Evolutionary conservation across 2,888 invertebrate genomes (phyloP), one percentile per base, ranked within the genome.

Genomic region (Alcis repandata): DNA sequence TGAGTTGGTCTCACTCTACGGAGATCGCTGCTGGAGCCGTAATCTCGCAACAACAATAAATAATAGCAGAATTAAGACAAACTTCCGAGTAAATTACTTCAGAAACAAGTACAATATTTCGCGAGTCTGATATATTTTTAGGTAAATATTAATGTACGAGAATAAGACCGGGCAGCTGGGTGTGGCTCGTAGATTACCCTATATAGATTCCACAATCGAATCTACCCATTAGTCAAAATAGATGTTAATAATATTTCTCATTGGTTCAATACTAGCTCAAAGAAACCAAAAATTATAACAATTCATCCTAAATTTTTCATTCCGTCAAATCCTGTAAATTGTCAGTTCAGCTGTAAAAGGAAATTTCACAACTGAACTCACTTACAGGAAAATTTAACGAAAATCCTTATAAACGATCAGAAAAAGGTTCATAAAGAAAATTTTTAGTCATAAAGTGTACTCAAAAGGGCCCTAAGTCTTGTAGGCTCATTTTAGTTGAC

Each of bases 1-100:
- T 33, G 13, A 36, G 13, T 20, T 38, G 36, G 36, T 36, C 11
- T 10, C 3, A 6, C 36, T 17, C 36, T 51, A 38, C 51, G 51
- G 17, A 51, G 64, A 70, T 64, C 67, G 72, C 64, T 67, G 59
- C 59, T 58, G 59, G 43, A 57, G 63, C 67, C 67, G 64, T 71
- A 57, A 73, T 68, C 68, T 69, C 56, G 62, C 46, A 67, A 66
- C 60, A 61, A 49, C 69, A 63, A 81, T 70, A 78, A 79, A 79
- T 73, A 70, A 78, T 71, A 66, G 45, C 63, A 27, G 70, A 76
- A 80, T 76, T 73, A 74, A 72, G 75, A 76, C 70, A 74, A 72
- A 75, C 71, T 72, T 69, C 69, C 51, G 45, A 69, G 67, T 63
- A 71, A 72, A 71, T 74, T 72, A 69, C 68, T 67, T 67, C 48